A percentile compares a stretch with the other conserved stretches of the same genome.
Conservation (phyloP, 2,888 invertebrate species). For the Agrotis exclamationis region DNA sequence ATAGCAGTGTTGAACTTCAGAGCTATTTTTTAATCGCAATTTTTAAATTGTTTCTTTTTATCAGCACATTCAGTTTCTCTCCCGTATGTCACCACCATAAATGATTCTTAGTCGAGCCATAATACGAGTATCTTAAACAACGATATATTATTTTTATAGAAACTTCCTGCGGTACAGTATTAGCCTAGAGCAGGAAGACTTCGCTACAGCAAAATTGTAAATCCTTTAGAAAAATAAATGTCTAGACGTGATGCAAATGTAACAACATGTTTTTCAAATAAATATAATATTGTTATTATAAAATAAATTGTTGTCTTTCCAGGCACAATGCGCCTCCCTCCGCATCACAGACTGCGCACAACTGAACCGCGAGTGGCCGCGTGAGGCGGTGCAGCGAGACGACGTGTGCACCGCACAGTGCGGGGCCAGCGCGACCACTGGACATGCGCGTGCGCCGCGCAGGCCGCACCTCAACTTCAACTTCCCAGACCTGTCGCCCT, state of each 20-base stretch:
- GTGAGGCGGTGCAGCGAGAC: conserved; percentile 95
- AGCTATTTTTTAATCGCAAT: not conserved
- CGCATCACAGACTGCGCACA: conserved; percentile 97
- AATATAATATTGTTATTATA: no score
- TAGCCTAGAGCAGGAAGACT: no score
- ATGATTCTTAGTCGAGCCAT: no score
- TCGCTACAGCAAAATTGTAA: no score
- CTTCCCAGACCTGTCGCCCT: conserved; percentile 94
- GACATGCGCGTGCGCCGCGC: conserved; percentile 71
- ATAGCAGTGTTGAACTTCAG: not conserved
- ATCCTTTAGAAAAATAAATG: no score
- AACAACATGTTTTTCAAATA: no score
- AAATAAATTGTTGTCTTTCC: conserved; percentile 56
- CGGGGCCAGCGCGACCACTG: conserved; percentile 91
- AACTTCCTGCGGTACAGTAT: no score
- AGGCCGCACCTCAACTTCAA: conserved; percentile 92
- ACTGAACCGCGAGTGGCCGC: conserved; percentile 95
- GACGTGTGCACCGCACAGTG: conserved; percentile 98
- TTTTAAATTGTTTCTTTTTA: not conserved
- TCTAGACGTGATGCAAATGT: no score
- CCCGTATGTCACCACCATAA: no score
- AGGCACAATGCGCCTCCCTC: conserved; percentile 97
- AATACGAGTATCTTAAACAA: no score
- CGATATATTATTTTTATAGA: no score
- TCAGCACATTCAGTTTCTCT: no score